These are phyloP conservation scores for Scomberomorus guttatus DNA, from an alignment of 2,797 vertebrate genomes.

Conservation along the genomic window DNA sequence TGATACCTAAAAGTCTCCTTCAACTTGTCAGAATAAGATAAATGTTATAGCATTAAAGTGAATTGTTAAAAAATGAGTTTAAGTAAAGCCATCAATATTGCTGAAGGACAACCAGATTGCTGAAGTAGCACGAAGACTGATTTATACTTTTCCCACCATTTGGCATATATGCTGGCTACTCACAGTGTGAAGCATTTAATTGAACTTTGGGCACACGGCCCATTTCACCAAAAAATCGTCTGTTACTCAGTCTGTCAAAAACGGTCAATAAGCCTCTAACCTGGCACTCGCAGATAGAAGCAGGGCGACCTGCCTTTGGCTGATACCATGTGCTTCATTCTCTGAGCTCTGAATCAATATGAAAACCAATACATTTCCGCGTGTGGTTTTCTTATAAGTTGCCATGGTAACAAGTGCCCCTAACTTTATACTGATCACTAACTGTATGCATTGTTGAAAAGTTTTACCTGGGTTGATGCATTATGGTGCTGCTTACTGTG, in stretches of 20 bases:
- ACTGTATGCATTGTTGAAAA: conserved; percentile 32
- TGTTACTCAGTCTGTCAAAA: conserved; percentile 78
- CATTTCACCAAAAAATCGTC: conserved; percentile 70
- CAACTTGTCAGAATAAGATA: conserved; percentile 61
- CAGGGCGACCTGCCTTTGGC: conserved; percentile 52
- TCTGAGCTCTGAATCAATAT: conserved; percentile 55
- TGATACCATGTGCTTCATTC: conserved; percentile 57
- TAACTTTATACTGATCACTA: conserved; percentile 57
- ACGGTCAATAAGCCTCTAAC: conserved; percentile 74
- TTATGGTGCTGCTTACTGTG: conserved; percentile 8
- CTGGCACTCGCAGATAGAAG: conserved; percentile 64
- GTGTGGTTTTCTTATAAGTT: conserved; percentile 50
- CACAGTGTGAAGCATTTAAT: conserved; percentile 76
- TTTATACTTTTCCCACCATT: conserved; percentile 59
- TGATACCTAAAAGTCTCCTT: conserved; percentile 51
- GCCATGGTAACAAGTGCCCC: conserved; percentile 60
- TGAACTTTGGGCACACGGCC: conserved; percentile 79
- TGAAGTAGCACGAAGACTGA: conserved; percentile 62
- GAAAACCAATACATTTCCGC: conserved; percentile 45
- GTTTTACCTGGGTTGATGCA: conserved; percentile 39
- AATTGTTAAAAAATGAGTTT: conserved; percentile 38
- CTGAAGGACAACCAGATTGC: conserved; percentile 64
- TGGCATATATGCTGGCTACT: conserved; percentile 67
- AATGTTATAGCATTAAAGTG: conserved; percentile 49
- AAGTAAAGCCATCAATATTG: conserved; percentile 54